Conservation (phyloP, 2,797 vertebrate species). For the Myotis findleyi region DNA sequence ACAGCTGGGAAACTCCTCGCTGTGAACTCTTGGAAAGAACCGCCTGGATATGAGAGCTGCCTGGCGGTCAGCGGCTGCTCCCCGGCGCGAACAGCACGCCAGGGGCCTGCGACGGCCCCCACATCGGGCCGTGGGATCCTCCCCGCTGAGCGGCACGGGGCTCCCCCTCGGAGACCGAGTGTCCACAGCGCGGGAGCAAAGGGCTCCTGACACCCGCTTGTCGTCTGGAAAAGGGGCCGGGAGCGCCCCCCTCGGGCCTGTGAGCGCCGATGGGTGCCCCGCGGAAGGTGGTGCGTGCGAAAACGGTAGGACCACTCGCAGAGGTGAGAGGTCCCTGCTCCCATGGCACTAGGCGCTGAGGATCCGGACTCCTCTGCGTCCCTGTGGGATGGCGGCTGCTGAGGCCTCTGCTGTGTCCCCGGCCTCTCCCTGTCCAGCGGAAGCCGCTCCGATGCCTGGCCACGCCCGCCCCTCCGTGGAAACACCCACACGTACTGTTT, state of each 20-base stretch:
- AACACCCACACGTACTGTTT: not conserved
- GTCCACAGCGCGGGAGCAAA: fast-evolving
- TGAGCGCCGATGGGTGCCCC: not conserved
- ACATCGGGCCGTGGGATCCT: fast-evolving
- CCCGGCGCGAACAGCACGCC: not conserved
- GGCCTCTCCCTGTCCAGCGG: not conserved
- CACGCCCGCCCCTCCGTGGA: fast-evolving
- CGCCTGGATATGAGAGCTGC: not conserved
- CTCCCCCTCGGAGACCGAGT: fast-evolving
- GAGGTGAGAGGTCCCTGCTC: no score
- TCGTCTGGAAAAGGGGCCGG: no score
- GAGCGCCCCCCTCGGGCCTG: not conserved
- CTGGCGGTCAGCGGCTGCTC: fast-evolving
- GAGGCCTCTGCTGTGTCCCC: fast-evolving
- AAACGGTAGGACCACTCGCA: fast-evolving
- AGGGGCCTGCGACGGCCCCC: fast-evolving
- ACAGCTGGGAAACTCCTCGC: not conserved
- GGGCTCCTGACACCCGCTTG: not conserved
- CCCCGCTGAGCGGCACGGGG: fast-evolving
- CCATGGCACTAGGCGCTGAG: fast-evolving
- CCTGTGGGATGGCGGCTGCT: not conserved
- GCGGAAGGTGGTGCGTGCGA: fast-evolving
- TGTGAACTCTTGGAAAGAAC: not conserved
- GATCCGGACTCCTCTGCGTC: fast-evolving
- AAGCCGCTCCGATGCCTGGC: not conserved